phyloP scores from a whole-genome alignment of 2,113 vertebrate species.

The Himantopus leucocephalus region DNA sequence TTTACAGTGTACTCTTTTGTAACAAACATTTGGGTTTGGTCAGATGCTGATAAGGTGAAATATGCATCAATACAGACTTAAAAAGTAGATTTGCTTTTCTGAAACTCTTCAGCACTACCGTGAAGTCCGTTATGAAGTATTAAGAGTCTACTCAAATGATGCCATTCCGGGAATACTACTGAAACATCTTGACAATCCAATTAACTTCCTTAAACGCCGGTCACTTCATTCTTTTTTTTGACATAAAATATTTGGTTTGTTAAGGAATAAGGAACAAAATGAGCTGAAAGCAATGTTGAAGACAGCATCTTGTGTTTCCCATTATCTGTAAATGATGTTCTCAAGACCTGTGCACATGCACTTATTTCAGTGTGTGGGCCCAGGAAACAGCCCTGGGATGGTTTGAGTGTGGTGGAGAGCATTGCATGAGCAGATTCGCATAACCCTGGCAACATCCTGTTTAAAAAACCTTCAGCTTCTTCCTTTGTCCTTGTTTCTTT shows the following conservation, averaged over 20 bases:
- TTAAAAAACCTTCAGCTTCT: background rate
- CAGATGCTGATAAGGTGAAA: background rate
- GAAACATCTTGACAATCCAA: background rate
- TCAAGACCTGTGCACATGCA: background rate
- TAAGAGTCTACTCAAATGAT: background rate
- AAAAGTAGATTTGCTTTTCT: background rate
- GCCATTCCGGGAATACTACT: background rate
- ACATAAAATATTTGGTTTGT: background rate
- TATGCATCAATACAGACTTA: background rate
- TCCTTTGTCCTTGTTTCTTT: background rate
- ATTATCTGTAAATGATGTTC: background rate
- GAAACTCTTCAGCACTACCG: background rate
- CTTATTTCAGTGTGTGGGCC: background rate
- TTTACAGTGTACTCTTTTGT: background rate
- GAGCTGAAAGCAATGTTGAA: background rate
- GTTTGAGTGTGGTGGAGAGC: background rate
- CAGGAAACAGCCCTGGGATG: background rate
- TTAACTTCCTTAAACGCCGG: background rate
- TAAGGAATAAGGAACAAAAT: background rate
- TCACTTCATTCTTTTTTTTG: background rate
- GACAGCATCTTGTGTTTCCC: background rate
- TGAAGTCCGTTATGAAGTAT: background rate
- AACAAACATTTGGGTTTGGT: background rate
- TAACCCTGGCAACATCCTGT: conserved; percentile 8
- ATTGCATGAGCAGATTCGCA: background rate